Conservation (phyloP, 2,888 invertebrate genomes). For the Blastobasis lacticolella region DNA sequence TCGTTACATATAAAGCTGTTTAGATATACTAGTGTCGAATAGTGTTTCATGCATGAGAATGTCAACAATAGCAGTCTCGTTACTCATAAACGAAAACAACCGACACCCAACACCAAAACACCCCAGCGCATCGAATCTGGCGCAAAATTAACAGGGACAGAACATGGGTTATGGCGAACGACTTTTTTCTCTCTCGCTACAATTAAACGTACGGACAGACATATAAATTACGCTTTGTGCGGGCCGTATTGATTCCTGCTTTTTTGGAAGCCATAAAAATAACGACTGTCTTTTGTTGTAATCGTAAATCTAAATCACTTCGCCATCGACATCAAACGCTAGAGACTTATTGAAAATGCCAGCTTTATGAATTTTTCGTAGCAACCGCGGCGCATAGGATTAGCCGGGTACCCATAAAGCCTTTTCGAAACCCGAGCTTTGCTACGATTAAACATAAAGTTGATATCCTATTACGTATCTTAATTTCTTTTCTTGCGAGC, state of each 20-base stretch:
- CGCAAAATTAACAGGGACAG: constrained; percentile 47
- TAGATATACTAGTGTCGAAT: too few species aligned
- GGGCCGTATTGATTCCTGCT: constrained; percentile 53
- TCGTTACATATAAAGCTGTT: too few species aligned
- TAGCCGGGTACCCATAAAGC: too few species aligned
- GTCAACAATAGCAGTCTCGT: background rate
- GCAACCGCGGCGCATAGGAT: background rate
- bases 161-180: constrained; percentile 27
- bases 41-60: too few species aligned
- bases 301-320: constrained; percentile 44
- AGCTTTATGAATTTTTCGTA: background rate
- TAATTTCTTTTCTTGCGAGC: background rate
- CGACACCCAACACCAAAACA: constrained; percentile 20
- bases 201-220: constrained; percentile 48
- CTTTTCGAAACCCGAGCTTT: too few species aligned
- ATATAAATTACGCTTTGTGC: constrained; percentile 59
- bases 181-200: constrained; percentile 34
- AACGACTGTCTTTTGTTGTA: constrained; percentile 57
- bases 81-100: constrained; percentile 27
- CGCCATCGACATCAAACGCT: constrained; percentile 19
- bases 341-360: constrained; percentile 34
- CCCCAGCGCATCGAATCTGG: constrained; percentile 45
- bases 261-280: constrained; percentile 67
- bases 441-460: too few species aligned
- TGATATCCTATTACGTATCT: background rate